phyloP scores from a whole-genome alignment of 2,113 vertebrate species.

The Ochotona princeps region DNA sequence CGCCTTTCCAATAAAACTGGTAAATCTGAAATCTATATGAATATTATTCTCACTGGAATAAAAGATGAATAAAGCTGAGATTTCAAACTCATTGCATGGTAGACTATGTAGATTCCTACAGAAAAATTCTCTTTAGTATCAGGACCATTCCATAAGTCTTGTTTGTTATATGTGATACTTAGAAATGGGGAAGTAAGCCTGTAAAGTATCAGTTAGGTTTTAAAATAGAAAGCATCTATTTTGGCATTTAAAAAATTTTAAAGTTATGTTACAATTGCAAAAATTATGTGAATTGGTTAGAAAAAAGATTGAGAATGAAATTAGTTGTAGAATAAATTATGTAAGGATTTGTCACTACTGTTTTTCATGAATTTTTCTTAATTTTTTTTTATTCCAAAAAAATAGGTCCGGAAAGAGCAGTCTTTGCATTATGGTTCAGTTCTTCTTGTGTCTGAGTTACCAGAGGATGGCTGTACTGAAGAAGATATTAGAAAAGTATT shows the following conservation, averaged over 20 bases:
- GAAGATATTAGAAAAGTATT: slow-evolving; percentile 88
- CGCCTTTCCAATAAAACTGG: no score
- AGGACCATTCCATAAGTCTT: background rate
- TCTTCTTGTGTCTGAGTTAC: slow-evolving; percentile 86
- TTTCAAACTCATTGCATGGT: background rate
- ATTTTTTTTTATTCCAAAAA: slow-evolving; percentile 54
- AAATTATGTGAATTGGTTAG: slow-evolving; percentile 1
- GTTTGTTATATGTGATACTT: background rate
- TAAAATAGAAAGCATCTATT: background rate
- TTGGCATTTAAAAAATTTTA: background rate
- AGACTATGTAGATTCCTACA: background rate
- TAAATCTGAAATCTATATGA: background rate
- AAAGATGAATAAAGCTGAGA: background rate
- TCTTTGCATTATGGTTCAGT: slow-evolving; percentile 81
- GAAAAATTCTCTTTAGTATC: background rate
- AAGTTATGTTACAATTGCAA: background rate
- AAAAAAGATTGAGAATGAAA: background rate
- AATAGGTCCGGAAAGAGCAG: slow-evolving; percentile 80
- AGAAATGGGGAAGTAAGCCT: background rate
- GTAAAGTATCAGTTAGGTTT: background rate
- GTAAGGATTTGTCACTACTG: slow-evolving; percentile 15
- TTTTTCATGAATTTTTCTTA: slow-evolving; percentile 37
- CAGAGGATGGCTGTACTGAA: slow-evolving; percentile 84
- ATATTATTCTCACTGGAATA: background rate
- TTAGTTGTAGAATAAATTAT: slow-evolving; percentile 27